These are phyloP conservation scores for Campoplex nolae DNA, from an alignment of 2,888 invertebrate species.

Conservation along the genomic window DNA sequence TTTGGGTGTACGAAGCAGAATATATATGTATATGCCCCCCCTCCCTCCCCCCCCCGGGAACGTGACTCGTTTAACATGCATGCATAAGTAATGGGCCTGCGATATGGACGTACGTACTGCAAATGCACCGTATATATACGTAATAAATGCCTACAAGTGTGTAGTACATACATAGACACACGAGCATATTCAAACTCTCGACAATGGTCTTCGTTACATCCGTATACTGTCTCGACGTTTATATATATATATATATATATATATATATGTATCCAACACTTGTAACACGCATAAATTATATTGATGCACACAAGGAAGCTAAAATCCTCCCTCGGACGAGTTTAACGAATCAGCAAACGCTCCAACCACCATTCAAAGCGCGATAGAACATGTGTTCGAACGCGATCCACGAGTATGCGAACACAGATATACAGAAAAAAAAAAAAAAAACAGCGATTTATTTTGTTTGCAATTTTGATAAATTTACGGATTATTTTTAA, in stretches of 20 bases:
- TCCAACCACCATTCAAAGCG: not conserved
- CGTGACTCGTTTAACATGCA: slow-evolving; percentile 59
- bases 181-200: not conserved
- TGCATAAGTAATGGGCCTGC: slow-evolving; percentile 69
- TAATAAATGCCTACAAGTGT: slow-evolving; percentile 6
- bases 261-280: slow-evolving; percentile 27
- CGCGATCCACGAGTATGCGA: not conserved
- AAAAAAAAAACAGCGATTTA: not conserved
- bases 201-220: slow-evolving; percentile 50
- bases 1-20: not conserved
- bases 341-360: slow-evolving; percentile 28
- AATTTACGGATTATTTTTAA: not conserved
- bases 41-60: not conserved
- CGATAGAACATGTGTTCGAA: not conserved
- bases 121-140: slow-evolving; percentile 7
- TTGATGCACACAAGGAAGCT: slow-evolving; percentile 17
- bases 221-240: slow-evolving; percentile 46
- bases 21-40: not conserved
- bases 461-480: not conserved
- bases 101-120: slow-evolving; percentile 26
- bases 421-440: not conserved
- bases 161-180: not conserved
- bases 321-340: not conserved
- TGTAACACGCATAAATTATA: slow-evolving; percentile 60
- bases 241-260: no score